Base-by-base conservation (phyloP, 37 sponge, comb jelly and placozoan species). In the Dysidea cf. avara region DNA sequence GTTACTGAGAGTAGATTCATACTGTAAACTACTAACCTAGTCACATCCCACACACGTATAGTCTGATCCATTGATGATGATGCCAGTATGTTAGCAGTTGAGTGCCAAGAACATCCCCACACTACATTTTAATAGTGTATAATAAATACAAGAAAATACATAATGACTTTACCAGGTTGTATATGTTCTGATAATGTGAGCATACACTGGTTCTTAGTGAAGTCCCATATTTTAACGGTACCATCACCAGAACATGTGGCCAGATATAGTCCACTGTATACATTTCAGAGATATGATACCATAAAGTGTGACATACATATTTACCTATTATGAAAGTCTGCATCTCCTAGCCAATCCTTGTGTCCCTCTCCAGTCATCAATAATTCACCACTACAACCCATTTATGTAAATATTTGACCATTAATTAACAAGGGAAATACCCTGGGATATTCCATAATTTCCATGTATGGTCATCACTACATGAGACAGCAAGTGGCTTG, bases 381-480 rank as follows among this genome's bases (percentile, higher is more conserved):
- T n/a, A 71, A 62, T 18, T 92, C 81, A 25, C 87, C 75, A 72
- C 80, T 85, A 48, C 26, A 53, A 22, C 11, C 17, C 56, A 14
- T 28, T 12, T 22, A 58, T 22, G 24, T 21, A 40, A 7, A 11
- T 33, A 64, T 11, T 49, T 13, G 6, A 74, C 61, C 61, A 32
- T 25, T 25, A 37, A 37, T 14, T 21, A 31, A 36, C 7, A 53
- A 33, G 46, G 24, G 36, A 37, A 40, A 37, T 49, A 91, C 88
- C 80, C 73, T 22, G 86, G 79, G 0, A 94, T 29, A 13, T 81
- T 66, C 97, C 97, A 97, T 71, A 97, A 67, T 56, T 57, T 97
- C 97, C 97, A 97, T 0, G 80, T 78, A 48, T 90, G 86, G 68
- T 97, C 97, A 56, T 97, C 97, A 81, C 97, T 94, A 35, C 71